Conservation (phyloP, 2,113 vertebrate species). For the Xiphorhynchus elegans region DNA sequence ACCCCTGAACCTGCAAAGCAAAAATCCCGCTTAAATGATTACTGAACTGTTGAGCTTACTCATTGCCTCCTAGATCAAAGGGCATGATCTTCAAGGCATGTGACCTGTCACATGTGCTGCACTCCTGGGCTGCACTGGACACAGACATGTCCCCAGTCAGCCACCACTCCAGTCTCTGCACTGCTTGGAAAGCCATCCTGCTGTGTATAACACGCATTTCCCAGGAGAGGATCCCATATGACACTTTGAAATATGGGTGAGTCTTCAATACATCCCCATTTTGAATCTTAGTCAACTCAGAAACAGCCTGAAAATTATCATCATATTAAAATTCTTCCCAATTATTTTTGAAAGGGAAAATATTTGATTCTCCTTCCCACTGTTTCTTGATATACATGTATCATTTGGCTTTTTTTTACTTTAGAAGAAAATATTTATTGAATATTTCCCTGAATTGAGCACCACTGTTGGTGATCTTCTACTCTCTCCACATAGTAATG, state of each 20-base stretch:
- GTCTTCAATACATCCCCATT: neutral
- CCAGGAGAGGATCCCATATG: neutral
- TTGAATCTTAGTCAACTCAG: neutral
- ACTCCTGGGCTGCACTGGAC: neutral
- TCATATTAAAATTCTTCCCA: neutral
- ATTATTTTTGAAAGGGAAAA: neutral
- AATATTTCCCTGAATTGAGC: neutral
- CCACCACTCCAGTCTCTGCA: neutral
- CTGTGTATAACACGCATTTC: neutral
- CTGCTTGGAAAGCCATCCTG: neutral
- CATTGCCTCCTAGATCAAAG: neutral
- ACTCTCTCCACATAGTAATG: neutral
- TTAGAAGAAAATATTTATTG: neutral
- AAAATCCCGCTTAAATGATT: neutral
- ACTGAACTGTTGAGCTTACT: neutral
- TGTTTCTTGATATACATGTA: neutral
- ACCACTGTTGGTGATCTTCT: accelerated
- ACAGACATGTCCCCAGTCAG: neutral
- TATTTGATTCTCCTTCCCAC: neutral
- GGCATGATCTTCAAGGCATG: accelerated
- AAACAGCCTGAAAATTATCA: neutral
- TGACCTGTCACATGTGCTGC: neutral
- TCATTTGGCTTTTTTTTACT: neutral
- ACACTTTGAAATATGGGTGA: neutral
- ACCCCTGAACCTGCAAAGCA: neutral